A percentile compares a stretch with the other conserved stretches of the same genome.
Evolutionary conservation across 2,797 vertebrate genomes (phyloP).

Genomic region (Peromyscus eremicus): DNA sequence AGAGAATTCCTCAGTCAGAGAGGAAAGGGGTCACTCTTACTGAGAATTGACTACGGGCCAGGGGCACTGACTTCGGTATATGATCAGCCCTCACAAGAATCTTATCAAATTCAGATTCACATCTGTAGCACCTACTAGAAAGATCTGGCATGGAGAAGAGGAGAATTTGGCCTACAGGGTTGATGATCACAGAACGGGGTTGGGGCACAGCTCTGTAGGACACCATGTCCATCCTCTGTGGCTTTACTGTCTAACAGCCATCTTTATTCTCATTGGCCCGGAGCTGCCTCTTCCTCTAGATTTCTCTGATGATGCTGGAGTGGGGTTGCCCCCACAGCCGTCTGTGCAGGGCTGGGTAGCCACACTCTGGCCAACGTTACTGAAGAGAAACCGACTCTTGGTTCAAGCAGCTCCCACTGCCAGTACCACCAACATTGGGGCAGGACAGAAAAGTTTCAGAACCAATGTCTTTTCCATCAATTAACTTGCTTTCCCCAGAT

Average conservation of each 20-base stretch:
- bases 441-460: not conserved
- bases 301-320: not conserved
- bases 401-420: not conserved
- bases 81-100: not conserved
- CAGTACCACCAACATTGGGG: not conserved
- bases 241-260: not conserved
- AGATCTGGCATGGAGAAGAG: not conserved
- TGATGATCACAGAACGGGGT: not conserved
- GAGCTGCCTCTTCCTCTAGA: not conserved
- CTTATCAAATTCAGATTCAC: not conserved
- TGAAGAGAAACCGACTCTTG: not conserved
- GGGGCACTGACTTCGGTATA: accelerated
- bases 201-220: not conserved
- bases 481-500: not conserved
- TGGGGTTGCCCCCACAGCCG: not conserved
- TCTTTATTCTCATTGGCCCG: not conserved
- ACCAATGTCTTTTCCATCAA: no score
- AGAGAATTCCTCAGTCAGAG: not conserved
- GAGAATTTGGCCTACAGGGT: accelerated
- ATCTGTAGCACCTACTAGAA: accelerated
- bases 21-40: not conserved
- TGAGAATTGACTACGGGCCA: not conserved
- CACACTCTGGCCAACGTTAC: not conserved
- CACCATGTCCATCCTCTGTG: accelerated
- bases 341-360: no score